Base-by-base conservation (phyloP, 2,113 vertebrate species). In the Myrmophylax atrothorax region DNA sequence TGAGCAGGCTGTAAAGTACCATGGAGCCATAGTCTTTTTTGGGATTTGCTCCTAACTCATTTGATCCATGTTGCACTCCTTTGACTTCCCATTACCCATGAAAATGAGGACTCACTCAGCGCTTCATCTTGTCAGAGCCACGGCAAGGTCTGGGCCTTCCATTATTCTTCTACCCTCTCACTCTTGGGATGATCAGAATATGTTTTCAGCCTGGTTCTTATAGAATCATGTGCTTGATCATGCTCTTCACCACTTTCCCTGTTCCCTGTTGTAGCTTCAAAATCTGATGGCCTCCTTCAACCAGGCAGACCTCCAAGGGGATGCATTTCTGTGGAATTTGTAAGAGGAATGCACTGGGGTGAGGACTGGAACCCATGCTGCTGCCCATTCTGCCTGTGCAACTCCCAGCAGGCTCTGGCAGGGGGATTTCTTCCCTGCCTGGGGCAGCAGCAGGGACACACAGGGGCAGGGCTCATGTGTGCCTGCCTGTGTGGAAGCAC, bases 391-490 rank as follows among this genome's bases (percentile, higher is more conserved):
- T 92, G 46, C 42, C 38, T 1, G 1, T 28, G 52, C 14, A 47
- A 0, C 13, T 33, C 35, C 31, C 7, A 0, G 26, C 2, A 2
- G n/a, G 13, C 5, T 73, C 20, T 7, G 3, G 26, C n/a, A 2
- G 2, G 1, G 24, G 16, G 22, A 24, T 22, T 20, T 49, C 25
- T 35, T 50, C 35, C 46, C n/a, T 62, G 5, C 17, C 38, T 40
- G 40, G 40, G 20, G 14, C 37, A 85, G 70, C 62, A 64, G 50
- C 28, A 33, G 49, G 44, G 37, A 46, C 15, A 17, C 15, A 3
- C 1, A 9, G 35, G 16, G 24, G 4, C n/a, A 64, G 70, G 47
- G 6, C 10, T 29, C 0, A 1, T 14, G 1, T 42, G 20, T 2
- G 7, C 55, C 60, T 72, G 47, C 22, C 52, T 37, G 16, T 7